Evolutionary conservation across 2,113 vertebrate genomes (phyloP).

Genomic region (Oncorhynchus tshawytscha): DNA sequence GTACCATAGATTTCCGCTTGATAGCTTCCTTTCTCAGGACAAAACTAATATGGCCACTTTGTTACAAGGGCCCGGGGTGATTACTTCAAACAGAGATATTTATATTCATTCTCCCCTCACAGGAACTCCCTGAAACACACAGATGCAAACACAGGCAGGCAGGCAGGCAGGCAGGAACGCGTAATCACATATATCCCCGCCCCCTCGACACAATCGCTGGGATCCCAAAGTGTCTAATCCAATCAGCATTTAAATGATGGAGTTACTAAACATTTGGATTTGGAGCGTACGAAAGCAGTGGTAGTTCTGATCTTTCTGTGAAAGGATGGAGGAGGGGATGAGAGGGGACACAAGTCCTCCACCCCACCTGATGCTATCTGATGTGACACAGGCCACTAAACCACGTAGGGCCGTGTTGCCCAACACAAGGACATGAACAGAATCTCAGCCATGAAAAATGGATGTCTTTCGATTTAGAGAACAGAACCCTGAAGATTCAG

Average conservation of each 20-base stretch:
- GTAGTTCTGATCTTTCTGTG: slow-evolving; percentile 18
- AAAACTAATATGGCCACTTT: background rate
- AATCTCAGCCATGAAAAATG: too few species aligned
- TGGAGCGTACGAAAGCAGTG: too few species aligned
- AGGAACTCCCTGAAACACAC: background rate
- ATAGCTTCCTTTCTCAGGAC: slow-evolving; percentile 49
- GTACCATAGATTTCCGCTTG: slow-evolving; percentile 64
- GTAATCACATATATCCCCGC: slow-evolving; percentile 30
- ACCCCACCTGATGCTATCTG: too few species aligned
- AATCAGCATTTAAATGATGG: slow-evolving; percentile 63
- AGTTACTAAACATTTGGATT: slow-evolving; percentile 42
- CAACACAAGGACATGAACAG: too few species aligned
- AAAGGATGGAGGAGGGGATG: background rate
- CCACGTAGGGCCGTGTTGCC: too few species aligned
- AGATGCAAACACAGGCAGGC: background rate
- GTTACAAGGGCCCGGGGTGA: slow-evolving; percentile 13
- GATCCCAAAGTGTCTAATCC: slow-evolving; percentile 40
- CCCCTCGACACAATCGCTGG: slow-evolving; percentile 16
- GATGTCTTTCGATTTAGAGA: too few species aligned
- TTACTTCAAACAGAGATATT: slow-evolving; percentile 44
- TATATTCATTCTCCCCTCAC: slow-evolving; percentile 37
- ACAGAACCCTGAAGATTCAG: too few species aligned
- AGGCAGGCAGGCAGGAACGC: slow-evolving; percentile 12
- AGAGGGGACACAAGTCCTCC: background rate
- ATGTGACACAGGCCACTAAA: too few species aligned